phyloP scores from a whole-genome alignment of 2,888 invertebrate genomes.

The Nephrotoma guestfalica region DNA sequence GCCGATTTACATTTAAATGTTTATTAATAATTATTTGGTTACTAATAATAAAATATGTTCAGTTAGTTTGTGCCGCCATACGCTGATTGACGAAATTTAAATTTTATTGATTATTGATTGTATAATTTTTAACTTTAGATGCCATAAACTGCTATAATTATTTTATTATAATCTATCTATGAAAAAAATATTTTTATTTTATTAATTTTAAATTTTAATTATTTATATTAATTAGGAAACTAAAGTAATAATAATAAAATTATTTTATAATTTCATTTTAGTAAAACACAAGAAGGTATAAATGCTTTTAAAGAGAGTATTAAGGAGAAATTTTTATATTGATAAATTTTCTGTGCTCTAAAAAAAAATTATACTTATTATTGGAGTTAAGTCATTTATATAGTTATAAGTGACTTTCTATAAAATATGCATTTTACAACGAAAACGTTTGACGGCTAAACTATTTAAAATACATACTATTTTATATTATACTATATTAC shows the following conservation, averaged over 20 bases:
- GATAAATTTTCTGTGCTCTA: background rate
- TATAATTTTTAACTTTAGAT: background rate
- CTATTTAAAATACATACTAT: background rate
- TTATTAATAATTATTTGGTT: slow-evolving; percentile 9
- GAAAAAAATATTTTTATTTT: background rate
- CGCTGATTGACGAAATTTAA: background rate
- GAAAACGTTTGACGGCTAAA: background rate
- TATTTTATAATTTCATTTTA: background rate
- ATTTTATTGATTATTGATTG: background rate
- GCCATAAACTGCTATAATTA: background rate
- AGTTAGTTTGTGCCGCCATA: background rate
- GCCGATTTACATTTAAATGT: slow-evolving; percentile 27
- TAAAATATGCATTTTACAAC: background rate
- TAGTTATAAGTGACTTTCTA: background rate
- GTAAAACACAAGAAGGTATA: background rate
- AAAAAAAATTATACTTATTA: background rate
- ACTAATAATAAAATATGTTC: background rate
- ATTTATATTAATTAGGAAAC: background rate
- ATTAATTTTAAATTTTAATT: background rate
- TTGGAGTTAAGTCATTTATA: background rate
- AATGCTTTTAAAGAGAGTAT: background rate
- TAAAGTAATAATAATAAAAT: background rate
- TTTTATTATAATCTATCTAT: too few species aligned
- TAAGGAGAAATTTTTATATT: background rate
- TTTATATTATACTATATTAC: background rate